Evolutionary conservation across 23 tunicate genomes (phyloP), one percentile per base, ranked within the genome.

Genomic region (Halocynthia aurantium): DNA sequence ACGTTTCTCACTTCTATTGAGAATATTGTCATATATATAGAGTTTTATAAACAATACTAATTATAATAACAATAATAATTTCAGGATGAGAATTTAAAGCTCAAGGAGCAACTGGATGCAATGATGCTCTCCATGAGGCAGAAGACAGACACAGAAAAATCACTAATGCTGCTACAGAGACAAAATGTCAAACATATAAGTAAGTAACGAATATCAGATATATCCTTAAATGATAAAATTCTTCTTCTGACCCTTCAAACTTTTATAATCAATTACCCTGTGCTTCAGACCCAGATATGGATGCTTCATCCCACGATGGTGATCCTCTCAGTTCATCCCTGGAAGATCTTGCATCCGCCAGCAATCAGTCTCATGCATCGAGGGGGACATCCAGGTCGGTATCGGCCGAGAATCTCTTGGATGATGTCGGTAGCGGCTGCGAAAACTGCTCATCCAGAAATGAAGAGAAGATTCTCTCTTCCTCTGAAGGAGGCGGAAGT

Each of bases 321-420:
- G 78, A 87, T 50, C 83, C 52, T 8, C 57, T 86, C 6, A 78
- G 81, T 17, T 87, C 93, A 0, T 87, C 93, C 12, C 15, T 78
- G 66, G 93, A 87, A 19, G 93, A 87, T 62, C 66, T 87, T 11
- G 78, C 86, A 6, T 87, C 93, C 8, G 67, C 81, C 53, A 72
- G 86, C 40, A 73, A 50, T 20, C 70, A 51, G 52, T 61, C 69
- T 11, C 50, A 65, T 17, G 66, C 55, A 53, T 87, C 93, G 0
- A 53, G 78, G 22, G 78, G 62, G 17, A 76, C 86, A 6, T 79
- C 89, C 51, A 55, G 71, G 10, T 88, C 87, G 8, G 64, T 87
- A n/a, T 88, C 94, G 7, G 60, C 94, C 8, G 94, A 88, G 52
- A 88, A 88, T 73, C 76, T 88, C 5, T 80, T 88, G 6, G 87